phyloP scores from a whole-genome alignment of 2,113 vertebrate genomes.

The Globicephala melas region DNA sequence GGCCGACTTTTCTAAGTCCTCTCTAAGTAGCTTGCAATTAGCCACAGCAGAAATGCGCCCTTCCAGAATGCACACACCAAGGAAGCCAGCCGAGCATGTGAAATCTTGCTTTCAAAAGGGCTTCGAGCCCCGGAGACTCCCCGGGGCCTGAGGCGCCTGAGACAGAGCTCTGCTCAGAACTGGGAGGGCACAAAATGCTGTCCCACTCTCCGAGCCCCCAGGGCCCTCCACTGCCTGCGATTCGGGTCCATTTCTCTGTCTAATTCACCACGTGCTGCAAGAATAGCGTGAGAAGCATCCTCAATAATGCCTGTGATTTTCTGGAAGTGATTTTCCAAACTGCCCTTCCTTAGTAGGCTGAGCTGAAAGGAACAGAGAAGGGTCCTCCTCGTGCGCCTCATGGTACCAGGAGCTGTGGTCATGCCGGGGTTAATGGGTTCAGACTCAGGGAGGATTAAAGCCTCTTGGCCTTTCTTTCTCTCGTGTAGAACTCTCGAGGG shows the following conservation, averaged over 20 bases:
- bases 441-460: not conserved
- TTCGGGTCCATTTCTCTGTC: not conserved
- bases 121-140: not conserved
- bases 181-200: not conserved
- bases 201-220: accelerated
- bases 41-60: not conserved
- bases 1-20: not conserved
- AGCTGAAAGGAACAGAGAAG: not conserved
- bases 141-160: not conserved
- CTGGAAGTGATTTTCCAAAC: not conserved
- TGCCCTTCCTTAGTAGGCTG: not conserved
- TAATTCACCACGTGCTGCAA: not conserved
- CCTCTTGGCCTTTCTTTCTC: slow-evolving; percentile 6
- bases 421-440: not conserved
- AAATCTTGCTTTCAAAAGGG: not conserved
- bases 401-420: accelerated
- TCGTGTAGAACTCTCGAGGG: not conserved
- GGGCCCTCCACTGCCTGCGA: accelerated
- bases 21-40: not conserved
- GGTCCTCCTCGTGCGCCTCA: accelerated
- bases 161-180: not conserved
- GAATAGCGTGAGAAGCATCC: not conserved
- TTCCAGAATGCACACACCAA: not conserved
- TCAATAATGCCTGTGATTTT: not conserved
- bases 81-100: not conserved